Evolutionary conservation across 1,140 invertebrate species (phyloP).

Genomic region (Gyrodactylus salaris): DNA sequence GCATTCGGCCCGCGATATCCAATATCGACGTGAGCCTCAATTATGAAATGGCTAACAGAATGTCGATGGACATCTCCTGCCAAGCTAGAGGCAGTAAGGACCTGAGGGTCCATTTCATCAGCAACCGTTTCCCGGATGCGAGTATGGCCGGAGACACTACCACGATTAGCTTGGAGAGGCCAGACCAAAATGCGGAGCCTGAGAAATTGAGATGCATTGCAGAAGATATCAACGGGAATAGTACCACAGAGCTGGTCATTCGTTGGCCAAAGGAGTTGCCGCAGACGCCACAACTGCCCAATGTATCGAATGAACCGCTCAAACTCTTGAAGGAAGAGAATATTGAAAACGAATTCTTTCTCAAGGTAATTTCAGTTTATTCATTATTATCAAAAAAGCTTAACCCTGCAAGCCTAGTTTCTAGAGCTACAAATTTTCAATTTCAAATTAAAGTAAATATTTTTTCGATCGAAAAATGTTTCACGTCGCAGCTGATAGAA

Average conservation of each 20-base stretch:
- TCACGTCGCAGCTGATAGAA: no score
- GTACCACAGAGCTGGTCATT: not conserved
- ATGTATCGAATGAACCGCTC: not conserved
- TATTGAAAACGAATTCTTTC: not conserved
- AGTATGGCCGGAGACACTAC: not conserved
- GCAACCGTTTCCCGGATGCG: not conserved
- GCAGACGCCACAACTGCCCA: not conserved
- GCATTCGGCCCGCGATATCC: not conserved
- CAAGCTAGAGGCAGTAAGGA: not conserved
- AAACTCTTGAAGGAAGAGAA: no score
- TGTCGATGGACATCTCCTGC: not conserved
- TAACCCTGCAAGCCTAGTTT: no score
- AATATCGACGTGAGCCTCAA: not conserved
- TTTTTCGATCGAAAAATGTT: no score
- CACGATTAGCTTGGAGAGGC: not conserved
- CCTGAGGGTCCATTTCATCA: not conserved
- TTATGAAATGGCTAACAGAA: not conserved
- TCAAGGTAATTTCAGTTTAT: not conserved
- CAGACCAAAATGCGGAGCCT: not conserved
- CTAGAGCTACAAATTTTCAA: no score
- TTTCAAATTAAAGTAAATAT: no score
- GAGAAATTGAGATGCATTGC: not conserved
- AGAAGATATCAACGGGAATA: not conserved
- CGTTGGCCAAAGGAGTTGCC: not conserved
- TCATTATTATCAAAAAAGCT: no score